A percentile compares a stretch with the other conserved stretches of the same genome.
Evolutionary conservation across 1,140 invertebrate species (phyloP).

Genomic region (Drosophila santomea): DNA sequence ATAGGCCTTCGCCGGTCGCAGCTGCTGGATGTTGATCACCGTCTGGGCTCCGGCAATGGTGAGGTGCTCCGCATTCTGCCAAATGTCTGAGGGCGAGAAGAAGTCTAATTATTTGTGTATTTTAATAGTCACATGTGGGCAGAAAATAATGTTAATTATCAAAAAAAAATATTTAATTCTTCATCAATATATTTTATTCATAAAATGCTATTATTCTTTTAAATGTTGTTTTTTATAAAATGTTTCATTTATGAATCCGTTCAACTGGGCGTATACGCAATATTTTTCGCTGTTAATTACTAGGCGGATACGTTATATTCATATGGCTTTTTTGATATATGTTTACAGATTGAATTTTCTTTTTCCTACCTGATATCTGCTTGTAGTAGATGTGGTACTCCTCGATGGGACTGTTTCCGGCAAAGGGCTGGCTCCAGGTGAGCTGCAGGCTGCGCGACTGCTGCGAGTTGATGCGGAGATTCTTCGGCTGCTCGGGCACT

Average conservation of each 20-base stretch:
- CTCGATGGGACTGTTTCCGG: conserved; percentile 94
- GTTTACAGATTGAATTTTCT: too few relatives aligned
- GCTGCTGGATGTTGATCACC: conserved; percentile 90
- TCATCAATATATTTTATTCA: neutral
- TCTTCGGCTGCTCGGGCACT: conserved; percentile 94
- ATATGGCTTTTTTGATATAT: neutral
- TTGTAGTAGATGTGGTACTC: conserved; percentile 95
- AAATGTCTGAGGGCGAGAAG: conserved; percentile 58
- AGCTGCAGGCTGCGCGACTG: conserved; percentile 91
- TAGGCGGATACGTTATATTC: neutral
- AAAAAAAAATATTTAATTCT: neutral
- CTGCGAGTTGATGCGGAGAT: conserved; percentile 93
- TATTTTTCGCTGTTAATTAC: neutral
- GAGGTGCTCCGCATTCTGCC: conserved; percentile 89
- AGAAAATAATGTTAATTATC: neutral
- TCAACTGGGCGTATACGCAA: neutral
- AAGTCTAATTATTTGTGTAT: neutral
- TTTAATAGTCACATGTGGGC: neutral
- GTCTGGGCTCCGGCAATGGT: conserved; percentile 92
- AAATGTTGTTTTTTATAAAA: too few relatives aligned
- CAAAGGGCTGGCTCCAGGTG: conserved; percentile 93
- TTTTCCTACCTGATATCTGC: conserved; percentile 89
- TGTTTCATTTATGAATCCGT: neutral
- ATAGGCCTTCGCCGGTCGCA: conserved; percentile 95
- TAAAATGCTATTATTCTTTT: neutral